Evolutionary conservation across 2,797 vertebrate species (phyloP).

Genomic region (Intellagama lesueurii): DNA sequence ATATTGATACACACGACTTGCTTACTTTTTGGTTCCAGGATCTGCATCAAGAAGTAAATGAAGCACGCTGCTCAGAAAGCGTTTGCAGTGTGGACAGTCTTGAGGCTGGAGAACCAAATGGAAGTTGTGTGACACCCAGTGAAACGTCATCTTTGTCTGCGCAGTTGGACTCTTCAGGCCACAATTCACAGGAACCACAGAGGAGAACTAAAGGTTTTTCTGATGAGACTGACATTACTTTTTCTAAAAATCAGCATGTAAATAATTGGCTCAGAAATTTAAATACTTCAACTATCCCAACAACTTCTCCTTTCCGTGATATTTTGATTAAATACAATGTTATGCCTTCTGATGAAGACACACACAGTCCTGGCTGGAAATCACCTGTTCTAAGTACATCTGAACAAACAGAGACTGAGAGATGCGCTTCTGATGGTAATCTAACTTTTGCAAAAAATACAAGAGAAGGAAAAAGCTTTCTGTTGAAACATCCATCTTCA

Average conservation of each 20-base stretch:
- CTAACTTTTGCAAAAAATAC: slow-evolving; percentile 42
- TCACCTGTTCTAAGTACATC: slow-evolving; percentile 53
- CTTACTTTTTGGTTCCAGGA: slow-evolving; percentile 81
- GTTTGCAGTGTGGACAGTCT: slow-evolving; percentile 91
- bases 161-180: slow-evolving; percentile 61
- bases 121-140: slow-evolving; percentile 59
- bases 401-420: slow-evolving; percentile 51
- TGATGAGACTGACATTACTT: slow-evolving; percentile 62
- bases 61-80: slow-evolving; percentile 83
- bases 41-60: slow-evolving; percentile 79
- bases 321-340: slow-evolving; percentile 66
- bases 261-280: slow-evolving; percentile 75
- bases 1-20: slow-evolving; percentile 6
- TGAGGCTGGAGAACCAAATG: slow-evolving; percentile 81
- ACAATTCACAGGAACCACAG: slow-evolving; percentile 65
- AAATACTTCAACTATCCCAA: slow-evolving; percentile 56
- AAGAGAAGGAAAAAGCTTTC: slow-evolving; percentile 47
- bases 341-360: slow-evolving; percentile 53
- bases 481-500: slow-evolving; percentile 28
- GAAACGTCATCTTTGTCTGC: slow-evolving; percentile 66
- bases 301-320: slow-evolving; percentile 56
- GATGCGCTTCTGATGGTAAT: slow-evolving; percentile 54
- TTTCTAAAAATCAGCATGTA: slow-evolving; percentile 70
- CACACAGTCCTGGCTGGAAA: slow-evolving; percentile 61
- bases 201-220: slow-evolving; percentile 62